Conservation (phyloP, 2,888 invertebrate species). For the Yponomeuta malinellus region DNA sequence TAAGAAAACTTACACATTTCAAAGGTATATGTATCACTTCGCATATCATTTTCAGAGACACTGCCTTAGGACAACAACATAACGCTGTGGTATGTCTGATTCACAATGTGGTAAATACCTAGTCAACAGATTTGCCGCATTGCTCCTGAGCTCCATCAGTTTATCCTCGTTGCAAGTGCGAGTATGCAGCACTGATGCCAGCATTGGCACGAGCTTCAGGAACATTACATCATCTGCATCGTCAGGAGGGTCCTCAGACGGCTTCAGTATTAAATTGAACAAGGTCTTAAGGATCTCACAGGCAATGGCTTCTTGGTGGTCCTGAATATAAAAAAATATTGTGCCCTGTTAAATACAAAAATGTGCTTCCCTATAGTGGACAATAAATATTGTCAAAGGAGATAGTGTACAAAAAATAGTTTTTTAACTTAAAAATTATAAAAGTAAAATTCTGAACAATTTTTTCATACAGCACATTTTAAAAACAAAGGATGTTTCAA, state of each 20-base stretch:
- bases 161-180: constrained; percentile 75
- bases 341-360: too few relatives aligned
- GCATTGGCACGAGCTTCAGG: constrained; percentile 81
- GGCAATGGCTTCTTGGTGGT: constrained; percentile 77
- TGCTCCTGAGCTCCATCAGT: constrained; percentile 81
- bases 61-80: too few relatives aligned
- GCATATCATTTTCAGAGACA: too few relatives aligned
- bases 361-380: too few relatives aligned
- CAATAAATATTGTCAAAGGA: too few relatives aligned
- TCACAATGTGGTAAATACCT: constrained; percentile 39
- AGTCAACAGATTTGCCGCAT: constrained; percentile 89
- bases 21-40: too few relatives aligned
- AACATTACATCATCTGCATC: constrained; percentile 84
- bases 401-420: too few relatives aligned
- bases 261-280: constrained; percentile 82
- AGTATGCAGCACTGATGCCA: constrained; percentile 81
- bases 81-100: too few relatives aligned
- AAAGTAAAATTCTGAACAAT: neutral
- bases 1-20: too few relatives aligned
- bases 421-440: neutral
- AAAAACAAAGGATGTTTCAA: neutral
- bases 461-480: neutral
- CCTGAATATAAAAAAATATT: constrained; percentile 41
- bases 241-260: constrained; percentile 54
- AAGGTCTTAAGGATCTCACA: constrained; percentile 87